These are phyloP conservation scores for Laterallus jamaicensis DNA, from an alignment of 2,113 vertebrate species.

Conservation along the genomic window DNA sequence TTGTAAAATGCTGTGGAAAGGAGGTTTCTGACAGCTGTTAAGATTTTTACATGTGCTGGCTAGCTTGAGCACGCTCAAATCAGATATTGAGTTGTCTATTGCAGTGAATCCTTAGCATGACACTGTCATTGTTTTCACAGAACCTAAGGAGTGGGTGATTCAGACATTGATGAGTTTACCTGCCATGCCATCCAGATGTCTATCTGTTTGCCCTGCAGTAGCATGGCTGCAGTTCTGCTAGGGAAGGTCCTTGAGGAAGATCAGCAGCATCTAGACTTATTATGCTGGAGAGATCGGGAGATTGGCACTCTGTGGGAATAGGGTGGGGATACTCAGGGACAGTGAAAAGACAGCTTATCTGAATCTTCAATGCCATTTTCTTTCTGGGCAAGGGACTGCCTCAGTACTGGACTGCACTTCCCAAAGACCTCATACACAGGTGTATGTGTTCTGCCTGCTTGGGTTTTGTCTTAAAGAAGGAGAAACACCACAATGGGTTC, in stretches of 20 bases:
- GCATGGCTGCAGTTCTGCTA: neutral
- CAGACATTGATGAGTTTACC: neutral
- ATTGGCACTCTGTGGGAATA: neutral
- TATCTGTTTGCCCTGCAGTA: neutral
- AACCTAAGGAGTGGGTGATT: neutral
- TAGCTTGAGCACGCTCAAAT: neutral
- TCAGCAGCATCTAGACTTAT: neutral
- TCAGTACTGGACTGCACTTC: neutral
- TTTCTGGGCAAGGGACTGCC: neutral
- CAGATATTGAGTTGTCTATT: neutral
- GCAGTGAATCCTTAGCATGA: neutral
- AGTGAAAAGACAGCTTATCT: neutral
- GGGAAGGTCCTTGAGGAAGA: neutral
- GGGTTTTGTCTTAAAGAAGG: neutral
- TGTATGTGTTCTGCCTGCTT: neutral
- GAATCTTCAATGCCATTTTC: neutral
- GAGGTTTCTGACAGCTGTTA: neutral
- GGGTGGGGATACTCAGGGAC: neutral
- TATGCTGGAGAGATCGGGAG: neutral
- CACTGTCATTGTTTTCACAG: neutral
- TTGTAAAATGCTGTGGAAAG: neutral
- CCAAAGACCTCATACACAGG: neutral
- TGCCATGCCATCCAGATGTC: neutral
- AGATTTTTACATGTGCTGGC: neutral
- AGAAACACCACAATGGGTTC: neutral